These are phyloP conservation scores for Anthopleura sola DNA, from an alignment of 64 coral and sea anemone species.

Conservation along the genomic window DNA sequence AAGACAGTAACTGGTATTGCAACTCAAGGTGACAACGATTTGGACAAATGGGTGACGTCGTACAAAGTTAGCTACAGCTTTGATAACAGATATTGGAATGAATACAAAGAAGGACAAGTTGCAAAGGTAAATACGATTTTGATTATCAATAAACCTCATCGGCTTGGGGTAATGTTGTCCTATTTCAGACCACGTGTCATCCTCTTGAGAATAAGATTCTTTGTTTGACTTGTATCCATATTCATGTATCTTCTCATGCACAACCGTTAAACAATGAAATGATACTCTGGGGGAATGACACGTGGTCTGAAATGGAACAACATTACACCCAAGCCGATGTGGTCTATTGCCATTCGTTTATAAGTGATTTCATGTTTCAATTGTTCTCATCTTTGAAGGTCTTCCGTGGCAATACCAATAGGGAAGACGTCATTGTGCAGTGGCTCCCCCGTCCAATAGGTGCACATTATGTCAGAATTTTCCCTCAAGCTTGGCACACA, in stretches of 20 bases:
- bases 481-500: background rate
- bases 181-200: too few relatives aligned
- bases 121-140: background rate
- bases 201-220: too few relatives aligned
- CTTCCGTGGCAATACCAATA: conserved; percentile 3
- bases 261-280: too few relatives aligned
- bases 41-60: background rate
- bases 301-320: too few relatives aligned
- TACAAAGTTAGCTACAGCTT: conserved; percentile 7
- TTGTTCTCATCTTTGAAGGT: background rate
- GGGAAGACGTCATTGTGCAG: background rate
- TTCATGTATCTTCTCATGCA: too few relatives aligned
- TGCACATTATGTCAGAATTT: background rate
- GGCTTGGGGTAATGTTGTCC: too few relatives aligned
- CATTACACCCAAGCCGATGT: too few relatives aligned
- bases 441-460: background rate
- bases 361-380: too few relatives aligned
- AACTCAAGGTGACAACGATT: background rate
- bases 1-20: conserved; percentile 1
- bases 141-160: background rate
- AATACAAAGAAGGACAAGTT: background rate
- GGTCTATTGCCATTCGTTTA: too few relatives aligned
- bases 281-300: too few relatives aligned
- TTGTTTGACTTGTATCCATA: too few relatives aligned
- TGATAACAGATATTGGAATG: background rate